Conservation (phyloP, 2,888 invertebrate genomes). For the Hofmannophila pseudospretella region DNA sequence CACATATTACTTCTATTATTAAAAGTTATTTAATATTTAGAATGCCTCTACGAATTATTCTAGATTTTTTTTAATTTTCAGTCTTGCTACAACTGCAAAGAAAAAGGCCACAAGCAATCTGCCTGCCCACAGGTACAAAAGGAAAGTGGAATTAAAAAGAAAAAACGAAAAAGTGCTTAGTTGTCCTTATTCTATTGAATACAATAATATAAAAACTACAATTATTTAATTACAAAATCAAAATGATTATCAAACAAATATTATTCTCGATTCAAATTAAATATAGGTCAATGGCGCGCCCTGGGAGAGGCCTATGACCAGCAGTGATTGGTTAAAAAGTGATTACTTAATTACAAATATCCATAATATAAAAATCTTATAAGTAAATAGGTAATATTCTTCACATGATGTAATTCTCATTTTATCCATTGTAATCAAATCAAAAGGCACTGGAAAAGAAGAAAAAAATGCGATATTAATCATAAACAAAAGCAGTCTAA, state of each 20-base stretch:
- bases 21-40: too few relatives aligned
- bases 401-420: too few relatives aligned
- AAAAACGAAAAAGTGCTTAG: conserved; percentile 47
- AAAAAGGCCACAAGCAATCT: conserved; percentile 74
- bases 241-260: conserved; percentile 2
- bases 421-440: too few relatives aligned
- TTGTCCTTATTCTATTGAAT: conserved; percentile 15
- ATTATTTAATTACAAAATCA: conserved; percentile 20
- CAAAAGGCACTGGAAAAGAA: conserved; percentile 35
- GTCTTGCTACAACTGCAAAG: conserved; percentile 78
- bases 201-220: conserved; percentile 27
- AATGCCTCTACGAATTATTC: too few relatives aligned
- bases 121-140: conserved; percentile 63
- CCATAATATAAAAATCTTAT: not conserved
- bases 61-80: too few relatives aligned
- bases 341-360: not conserved
- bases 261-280: conserved; percentile 17
- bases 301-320: too few relatives aligned
- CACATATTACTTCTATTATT: too few relatives aligned
- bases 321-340: too few relatives aligned
- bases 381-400: too few relatives aligned
- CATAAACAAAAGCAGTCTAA: too few relatives aligned
- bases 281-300: too few relatives aligned
- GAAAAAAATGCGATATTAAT: too few relatives aligned
- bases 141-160: conserved; percentile 32